phyloP scores from a whole-genome alignment of 2,888 invertebrate genomes.

The Candidula unifasciata region DNA sequence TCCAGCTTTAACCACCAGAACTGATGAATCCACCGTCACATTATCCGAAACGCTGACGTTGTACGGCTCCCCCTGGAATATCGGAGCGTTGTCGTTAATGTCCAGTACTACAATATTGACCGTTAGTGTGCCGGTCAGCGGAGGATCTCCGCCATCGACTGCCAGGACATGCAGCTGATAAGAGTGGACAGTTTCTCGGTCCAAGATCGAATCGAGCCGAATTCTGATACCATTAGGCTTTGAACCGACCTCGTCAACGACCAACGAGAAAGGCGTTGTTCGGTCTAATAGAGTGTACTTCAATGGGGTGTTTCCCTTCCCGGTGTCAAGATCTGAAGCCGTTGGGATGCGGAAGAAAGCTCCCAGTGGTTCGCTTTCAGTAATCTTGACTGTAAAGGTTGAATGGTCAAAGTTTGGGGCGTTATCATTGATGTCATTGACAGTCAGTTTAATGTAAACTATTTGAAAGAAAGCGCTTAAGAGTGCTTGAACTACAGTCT shows the following conservation, averaged over 20 bases:
- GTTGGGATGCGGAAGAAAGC: slow-evolving; percentile 50
- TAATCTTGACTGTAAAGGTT: slow-evolving; percentile 18
- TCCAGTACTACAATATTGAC: slow-evolving; percentile 69
- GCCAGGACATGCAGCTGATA: slow-evolving; percentile 68
- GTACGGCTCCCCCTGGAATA: slow-evolving; percentile 51
- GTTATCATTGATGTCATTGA: slow-evolving; percentile 68
- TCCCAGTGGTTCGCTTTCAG: slow-evolving; percentile 43
- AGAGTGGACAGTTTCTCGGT: slow-evolving; percentile 65
- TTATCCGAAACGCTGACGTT: slow-evolving; percentile 45
- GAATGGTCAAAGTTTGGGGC: slow-evolving; percentile 58
- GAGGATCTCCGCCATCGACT: slow-evolving; percentile 67
- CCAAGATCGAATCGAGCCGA: slow-evolving; percentile 57
- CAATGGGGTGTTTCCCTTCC: slow-evolving; percentile 62
- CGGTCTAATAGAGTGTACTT: slow-evolving; percentile 57
- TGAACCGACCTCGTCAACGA: slow-evolving; percentile 74
- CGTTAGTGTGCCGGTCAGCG: slow-evolving; percentile 65
- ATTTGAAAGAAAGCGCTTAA: slow-evolving; percentile 81
- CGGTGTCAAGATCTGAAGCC: slow-evolving; percentile 64
- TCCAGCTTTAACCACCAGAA: slow-evolving; percentile 55
- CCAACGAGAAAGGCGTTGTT: slow-evolving; percentile 80
- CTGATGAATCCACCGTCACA: slow-evolving; percentile 1
- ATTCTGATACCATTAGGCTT: slow-evolving; percentile 60
- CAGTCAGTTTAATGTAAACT: slow-evolving; percentile 57
- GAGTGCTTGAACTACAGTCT: slow-evolving; percentile 57
- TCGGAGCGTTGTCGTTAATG: slow-evolving; percentile 69